Percentiles rank a stretch among this genome's conserved stretches.
These are phyloP conservation scores for Hipposideros armiger DNA, from an alignment of 2,113 vertebrate genomes.

Conservation along the genomic window DNA sequence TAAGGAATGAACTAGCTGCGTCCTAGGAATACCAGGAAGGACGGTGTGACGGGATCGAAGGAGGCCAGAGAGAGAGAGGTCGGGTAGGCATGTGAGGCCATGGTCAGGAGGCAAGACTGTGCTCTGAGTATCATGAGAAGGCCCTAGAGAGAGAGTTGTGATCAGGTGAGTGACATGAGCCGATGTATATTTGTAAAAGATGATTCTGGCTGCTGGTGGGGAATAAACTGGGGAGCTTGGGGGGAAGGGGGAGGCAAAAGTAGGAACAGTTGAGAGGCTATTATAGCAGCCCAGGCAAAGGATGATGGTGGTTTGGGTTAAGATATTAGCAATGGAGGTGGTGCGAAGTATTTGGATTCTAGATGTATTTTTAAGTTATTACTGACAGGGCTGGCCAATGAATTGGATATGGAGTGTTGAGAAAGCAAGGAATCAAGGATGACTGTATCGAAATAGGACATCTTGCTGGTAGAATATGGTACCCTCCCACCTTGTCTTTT, in stretches of 20 bases:
- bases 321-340: neutral
- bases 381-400: neutral
- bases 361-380: neutral
- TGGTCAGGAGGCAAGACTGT: neutral
- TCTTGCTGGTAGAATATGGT: neutral
- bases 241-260: neutral
- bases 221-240: neutral
- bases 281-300: neutral
- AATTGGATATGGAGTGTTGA: neutral
- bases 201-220: neutral
- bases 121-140: neutral
- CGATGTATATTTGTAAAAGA: conserved; percentile 14
- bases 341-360: neutral
- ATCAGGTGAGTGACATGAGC: neutral
- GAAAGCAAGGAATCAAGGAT: neutral
- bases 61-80: neutral
- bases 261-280: neutral
- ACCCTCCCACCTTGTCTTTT: neutral
- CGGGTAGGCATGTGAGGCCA: neutral
- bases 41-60: neutral
- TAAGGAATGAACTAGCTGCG: neutral
- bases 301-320: neutral
- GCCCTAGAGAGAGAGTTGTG: neutral
- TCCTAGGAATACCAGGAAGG: neutral
- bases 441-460: neutral